phyloP scores from a whole-genome alignment of 37 sponge, comb jelly and placozoan species.

The Cliona cf. orientalis region DNA sequence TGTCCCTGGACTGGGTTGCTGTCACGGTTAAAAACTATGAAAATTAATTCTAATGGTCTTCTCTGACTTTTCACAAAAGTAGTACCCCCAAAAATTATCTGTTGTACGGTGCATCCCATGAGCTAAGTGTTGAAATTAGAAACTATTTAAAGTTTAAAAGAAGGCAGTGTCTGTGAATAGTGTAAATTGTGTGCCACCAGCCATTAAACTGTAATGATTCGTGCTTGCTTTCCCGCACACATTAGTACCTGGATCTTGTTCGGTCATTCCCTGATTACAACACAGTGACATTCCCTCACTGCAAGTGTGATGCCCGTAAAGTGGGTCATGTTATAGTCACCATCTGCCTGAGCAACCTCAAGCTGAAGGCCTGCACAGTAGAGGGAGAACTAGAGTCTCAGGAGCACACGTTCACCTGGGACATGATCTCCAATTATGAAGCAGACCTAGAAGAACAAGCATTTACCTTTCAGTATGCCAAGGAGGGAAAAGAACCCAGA shows the following conservation, averaged over 20 bases:
- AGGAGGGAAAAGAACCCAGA: conserved; percentile 68
- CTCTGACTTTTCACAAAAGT: no score
- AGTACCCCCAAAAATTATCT: no score
- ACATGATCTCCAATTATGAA: conserved; percentile 62
- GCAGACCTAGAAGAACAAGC: conserved; percentile 84
- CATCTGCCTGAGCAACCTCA: conserved; percentile 41
- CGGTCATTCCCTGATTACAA: conserved; percentile 71
- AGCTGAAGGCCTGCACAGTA: conserved; percentile 72
- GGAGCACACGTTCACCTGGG: conserved; percentile 83
- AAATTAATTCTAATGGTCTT: no score
- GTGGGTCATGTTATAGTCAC: conserved; percentile 87
- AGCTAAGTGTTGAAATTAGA: no score
- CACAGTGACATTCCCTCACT: conserved; percentile 91
- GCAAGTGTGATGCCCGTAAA: conserved; percentile 89
- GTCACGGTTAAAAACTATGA: no score
- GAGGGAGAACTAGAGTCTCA: conserved; percentile 61
- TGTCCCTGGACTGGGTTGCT: no score
- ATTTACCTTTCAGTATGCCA: conserved; percentile 72
- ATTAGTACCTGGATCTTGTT: conserved; percentile 79
- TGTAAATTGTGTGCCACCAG: no score
- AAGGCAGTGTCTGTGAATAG: no score
- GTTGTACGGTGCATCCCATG: no score
- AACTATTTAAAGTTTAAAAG: no score
- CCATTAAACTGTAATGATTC: neutral
- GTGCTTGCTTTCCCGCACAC: neutral